Base-by-base conservation (phyloP, 2,797 vertebrate species). In the Bufotes viridis region DNA sequence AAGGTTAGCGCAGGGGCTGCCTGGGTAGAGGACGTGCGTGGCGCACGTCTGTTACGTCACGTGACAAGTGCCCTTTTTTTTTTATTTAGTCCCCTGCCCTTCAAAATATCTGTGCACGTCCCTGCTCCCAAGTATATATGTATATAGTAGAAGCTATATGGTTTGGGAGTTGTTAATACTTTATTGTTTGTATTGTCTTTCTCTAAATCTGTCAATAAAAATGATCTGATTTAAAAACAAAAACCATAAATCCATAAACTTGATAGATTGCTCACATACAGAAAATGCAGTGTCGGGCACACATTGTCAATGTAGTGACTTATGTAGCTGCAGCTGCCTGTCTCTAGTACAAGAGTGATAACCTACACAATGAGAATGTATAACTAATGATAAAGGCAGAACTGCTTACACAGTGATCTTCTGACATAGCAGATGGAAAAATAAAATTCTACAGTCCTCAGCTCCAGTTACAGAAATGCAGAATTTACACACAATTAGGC, bases 321-420 rank as follows among this genome's bases (percentile, higher is more conserved):
- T 29, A 26, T 79, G 60, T 10, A 79, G 78, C 24, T 60, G 49
- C 55, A 34, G 53, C 53, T 78, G 51, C 15, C n/a, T 49, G 14
- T 18, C 55, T 60, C 78, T 79, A 3, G 3, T 58, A 60, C 24
- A 78, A 78, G 75, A 78, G 3, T 53, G 42, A 78, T 78, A 78
- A 22, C 75, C 12, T 24, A 53, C 75, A 79, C n/a, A 26, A 14
- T 29, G 60, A 26, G 14, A 22, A n/a, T n/a, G 18, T 72, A 57
- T 72, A 20, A 70, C 17, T 22, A 55, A 55, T 72, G 17, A 55
- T 29, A 57, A 8, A 13, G 14, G 7, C 29, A 57, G 65, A 82
- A 79, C n/a, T 70, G 81, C 81, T 69, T 82, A 82, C 51, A 57
- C 42, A 51, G 65, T 69, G 12, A 24, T 70, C 24, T 3, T n/a